Base-by-base conservation (phyloP, 2,797 vertebrate genomes). In the Sylvilagus floridanus region DNA sequence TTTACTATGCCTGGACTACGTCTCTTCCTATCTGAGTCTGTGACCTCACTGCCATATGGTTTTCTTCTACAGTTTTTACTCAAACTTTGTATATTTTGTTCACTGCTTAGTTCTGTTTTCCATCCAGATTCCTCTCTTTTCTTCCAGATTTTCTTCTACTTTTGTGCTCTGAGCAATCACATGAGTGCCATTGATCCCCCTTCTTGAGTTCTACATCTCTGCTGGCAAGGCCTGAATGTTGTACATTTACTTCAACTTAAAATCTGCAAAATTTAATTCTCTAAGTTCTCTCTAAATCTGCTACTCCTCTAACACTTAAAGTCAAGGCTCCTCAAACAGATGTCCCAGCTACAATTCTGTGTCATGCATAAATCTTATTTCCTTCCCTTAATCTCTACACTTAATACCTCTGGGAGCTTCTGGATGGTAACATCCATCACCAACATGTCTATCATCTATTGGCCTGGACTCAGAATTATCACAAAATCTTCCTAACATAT, bases 1-100 rank as follows among this genome's bases (percentile, higher is more conserved):
- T 17, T 77, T 66, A 24, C 1, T 13, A 12, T 11, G 52, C 50
- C 19, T 62, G 12, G 10, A 75, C 88, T 69, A 3, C 68, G 47
- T 66, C 26, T 91, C 12, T 42, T 83, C 54, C 13, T 47, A 54
- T 84, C 32, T 54, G 30, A 84, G 17, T 76, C 63, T 37, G 47
- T 16, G 19, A 1, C 72, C 57, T 54, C 47, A 63, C n/a, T 90
- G 77, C 32, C n/a, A 65, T 37, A 71, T 90, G 35, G 2, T 22
- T 91, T 95, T 32, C 22, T 24, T 93, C 30, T 16, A 50, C 8
- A 94, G 73, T 52, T 93, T 66, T 76, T 66, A 79, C 24, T 87
- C 35, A 37, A 42, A 47, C 10, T 62, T 32, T 71, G 26, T 63
- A 42, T n/a, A 32, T 62, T 88, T 83, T 73, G 16, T 24, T 75